Evolutionary conservation across 2,888 invertebrate genomes (phyloP).

Genomic region (Neoitamus cyanurus): DNA sequence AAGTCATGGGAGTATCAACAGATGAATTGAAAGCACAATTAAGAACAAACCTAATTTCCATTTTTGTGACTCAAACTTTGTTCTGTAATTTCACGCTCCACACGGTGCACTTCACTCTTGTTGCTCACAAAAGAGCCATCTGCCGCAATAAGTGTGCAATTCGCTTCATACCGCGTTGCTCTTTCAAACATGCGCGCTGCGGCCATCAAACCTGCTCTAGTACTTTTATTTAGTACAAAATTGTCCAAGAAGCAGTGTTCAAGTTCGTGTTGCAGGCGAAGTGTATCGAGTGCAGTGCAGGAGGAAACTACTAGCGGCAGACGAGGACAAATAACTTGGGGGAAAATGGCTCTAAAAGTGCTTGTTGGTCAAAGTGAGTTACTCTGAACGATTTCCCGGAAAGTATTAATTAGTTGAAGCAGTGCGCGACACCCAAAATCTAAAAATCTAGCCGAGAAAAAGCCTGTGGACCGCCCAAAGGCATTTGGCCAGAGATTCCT

Average conservation of each 20-base stretch:
- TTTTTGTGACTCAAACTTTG: background rate
- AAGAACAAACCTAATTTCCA: too few species aligned
- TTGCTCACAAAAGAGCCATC: background rate
- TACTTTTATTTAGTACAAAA: background rate
- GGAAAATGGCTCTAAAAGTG: slow-evolving; percentile 84
- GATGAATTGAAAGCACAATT: too few species aligned
- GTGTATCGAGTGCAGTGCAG: background rate
- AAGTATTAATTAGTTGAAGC: background rate
- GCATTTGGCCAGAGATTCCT: background rate
- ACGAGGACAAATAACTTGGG: background rate
- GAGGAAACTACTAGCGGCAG: background rate
- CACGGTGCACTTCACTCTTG: background rate
- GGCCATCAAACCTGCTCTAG: background rate
- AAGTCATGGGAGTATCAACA: too few species aligned
- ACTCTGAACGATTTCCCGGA: background rate
- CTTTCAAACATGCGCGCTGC: background rate
- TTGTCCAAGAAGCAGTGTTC: background rate
- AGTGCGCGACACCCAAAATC: background rate
- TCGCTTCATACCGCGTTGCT: background rate
- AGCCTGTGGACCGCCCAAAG: background rate
- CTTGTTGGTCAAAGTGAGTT: slow-evolving; percentile 89
- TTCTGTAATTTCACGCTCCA: background rate
- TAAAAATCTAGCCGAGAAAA: background rate
- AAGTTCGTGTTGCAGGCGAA: slow-evolving; percentile 14
- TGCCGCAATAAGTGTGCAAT: background rate